Conservation (phyloP, 2,888 invertebrate species). For the Sinelater perroti region DNA sequence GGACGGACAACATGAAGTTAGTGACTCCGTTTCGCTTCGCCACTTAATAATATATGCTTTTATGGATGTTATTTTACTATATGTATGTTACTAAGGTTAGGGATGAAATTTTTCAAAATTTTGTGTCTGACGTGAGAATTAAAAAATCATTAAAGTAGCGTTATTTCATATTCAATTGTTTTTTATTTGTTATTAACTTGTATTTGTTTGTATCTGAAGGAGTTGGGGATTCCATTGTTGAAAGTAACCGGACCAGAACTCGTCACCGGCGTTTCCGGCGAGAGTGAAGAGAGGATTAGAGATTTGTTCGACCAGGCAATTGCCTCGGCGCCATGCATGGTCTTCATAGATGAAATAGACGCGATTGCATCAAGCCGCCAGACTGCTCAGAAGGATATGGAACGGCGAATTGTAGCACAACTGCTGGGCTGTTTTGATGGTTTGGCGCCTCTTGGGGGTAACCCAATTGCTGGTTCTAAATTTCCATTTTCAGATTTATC, state of each 20-base stretch:
- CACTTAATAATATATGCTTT: too few species aligned
- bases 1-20: too few species aligned
- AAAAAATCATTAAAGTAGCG: too few species aligned
- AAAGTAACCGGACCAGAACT: slow-evolving; percentile 92
- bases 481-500: slow-evolving; percentile 59
- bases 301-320: slow-evolving; percentile 89
- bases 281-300: slow-evolving; percentile 92
- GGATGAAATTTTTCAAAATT: too few species aligned
- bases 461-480: slow-evolving; percentile 6
- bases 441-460: slow-evolving; percentile 50
- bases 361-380: slow-evolving; percentile 92
- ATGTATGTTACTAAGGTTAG: too few species aligned
- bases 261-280: slow-evolving; percentile 94
- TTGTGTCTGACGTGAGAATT: too few species aligned
- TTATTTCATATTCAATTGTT: background rate
- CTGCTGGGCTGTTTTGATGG: slow-evolving; percentile 89
- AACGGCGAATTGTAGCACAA: slow-evolving; percentile 93
- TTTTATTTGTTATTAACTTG: background rate
- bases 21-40: too few species aligned
- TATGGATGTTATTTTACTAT: too few species aligned
- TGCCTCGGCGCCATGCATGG: slow-evolving; percentile 77
- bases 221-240: slow-evolving; percentile 83
- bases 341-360: slow-evolving; percentile 97
- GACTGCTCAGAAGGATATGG: slow-evolving; percentile 94
- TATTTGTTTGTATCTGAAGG: slow-evolving; percentile 61